Percentiles rank a stretch among this genome's conserved stretches.
These are phyloP conservation scores for Bambusicola thoracicus DNA, from an alignment of 2,113 vertebrate genomes.

Conservation along the genomic window DNA sequence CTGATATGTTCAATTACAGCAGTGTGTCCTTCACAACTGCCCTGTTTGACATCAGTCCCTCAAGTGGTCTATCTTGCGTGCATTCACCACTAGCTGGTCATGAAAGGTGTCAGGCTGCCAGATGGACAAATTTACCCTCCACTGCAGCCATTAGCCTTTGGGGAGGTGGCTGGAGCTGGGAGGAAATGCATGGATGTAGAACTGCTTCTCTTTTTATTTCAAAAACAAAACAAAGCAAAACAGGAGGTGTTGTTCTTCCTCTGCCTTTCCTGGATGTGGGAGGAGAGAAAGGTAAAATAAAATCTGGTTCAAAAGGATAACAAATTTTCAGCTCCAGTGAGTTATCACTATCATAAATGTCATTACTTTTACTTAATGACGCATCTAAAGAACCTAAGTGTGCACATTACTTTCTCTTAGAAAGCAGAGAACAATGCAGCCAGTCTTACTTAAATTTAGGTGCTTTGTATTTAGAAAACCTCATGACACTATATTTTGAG, in stretches of 20 bases:
- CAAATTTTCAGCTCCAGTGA: not conserved
- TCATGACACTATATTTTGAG: not conserved
- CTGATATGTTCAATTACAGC: not conserved
- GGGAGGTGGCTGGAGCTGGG: not conserved
- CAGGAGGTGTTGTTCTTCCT: not conserved
- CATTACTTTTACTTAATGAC: not conserved
- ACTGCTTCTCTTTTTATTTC: not conserved
- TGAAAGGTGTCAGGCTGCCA: not conserved
- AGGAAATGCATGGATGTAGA: not conserved
- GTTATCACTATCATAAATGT: not conserved
- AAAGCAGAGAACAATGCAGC: not conserved
- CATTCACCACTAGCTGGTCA: not conserved
- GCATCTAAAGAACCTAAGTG: not conserved
- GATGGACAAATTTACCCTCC: not conserved
- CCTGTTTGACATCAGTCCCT: not conserved
- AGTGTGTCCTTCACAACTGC: not conserved
- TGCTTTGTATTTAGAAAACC: not conserved
- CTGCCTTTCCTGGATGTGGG: not conserved
- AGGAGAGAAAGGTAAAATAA: not conserved
- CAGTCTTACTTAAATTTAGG: slow-evolving; percentile 8
- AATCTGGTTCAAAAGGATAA: not conserved
- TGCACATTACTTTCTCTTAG: not conserved
- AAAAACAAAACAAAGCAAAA: not conserved
- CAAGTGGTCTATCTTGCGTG: not conserved
- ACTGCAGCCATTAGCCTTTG: not conserved